Conservation (phyloP, 1,140 invertebrate species). For the Chlorops oryzae region DNA sequence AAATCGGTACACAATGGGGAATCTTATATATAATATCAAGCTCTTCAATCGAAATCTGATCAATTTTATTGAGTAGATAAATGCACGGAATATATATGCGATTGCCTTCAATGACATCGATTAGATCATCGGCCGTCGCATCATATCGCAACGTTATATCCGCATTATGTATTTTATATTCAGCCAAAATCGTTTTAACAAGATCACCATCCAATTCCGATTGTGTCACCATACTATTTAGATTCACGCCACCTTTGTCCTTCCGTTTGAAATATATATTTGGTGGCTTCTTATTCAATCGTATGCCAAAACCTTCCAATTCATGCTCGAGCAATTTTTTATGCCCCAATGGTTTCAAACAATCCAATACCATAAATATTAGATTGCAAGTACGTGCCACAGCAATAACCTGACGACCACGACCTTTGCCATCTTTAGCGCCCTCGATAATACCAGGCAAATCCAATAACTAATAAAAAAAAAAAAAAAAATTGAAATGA, state of each 20-base stretch:
- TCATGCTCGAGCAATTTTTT: conserved; percentile 96
- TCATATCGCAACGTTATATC: conserved; percentile 93
- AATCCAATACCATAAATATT: conserved; percentile 97
- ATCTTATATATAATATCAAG: conserved; percentile 98
- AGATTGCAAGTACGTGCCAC: conserved; percentile 97
- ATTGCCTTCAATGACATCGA: conserved; percentile 98
- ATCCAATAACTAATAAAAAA: conserved; percentile 68
- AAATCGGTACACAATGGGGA: conserved; percentile 98
- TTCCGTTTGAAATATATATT: conserved; percentile 95
- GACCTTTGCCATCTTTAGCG: conserved; percentile 84
- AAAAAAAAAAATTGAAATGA: too few species aligned
- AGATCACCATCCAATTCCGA: conserved; percentile 92
- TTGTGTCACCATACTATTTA: conserved; percentile 84
- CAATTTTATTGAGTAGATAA: conserved; percentile 98
- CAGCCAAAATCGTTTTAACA: conserved; percentile 92
- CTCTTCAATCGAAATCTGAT: conserved; percentile 93
- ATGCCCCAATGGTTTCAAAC: conserved; percentile 93
- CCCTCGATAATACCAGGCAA: conserved; percentile 99
- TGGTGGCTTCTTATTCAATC: conserved; percentile 94
- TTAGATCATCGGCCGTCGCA: conserved; percentile 94
- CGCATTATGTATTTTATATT: conserved; percentile 99
- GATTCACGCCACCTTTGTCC: conserved; percentile 90
- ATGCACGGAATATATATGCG: conserved; percentile 97
- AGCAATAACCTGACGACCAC: conserved; percentile 96
- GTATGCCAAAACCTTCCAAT: conserved; percentile 96